Evolutionary conservation across 2,113 vertebrate species (phyloP).

Genomic region (Cyprinodon brontotheroides): DNA sequence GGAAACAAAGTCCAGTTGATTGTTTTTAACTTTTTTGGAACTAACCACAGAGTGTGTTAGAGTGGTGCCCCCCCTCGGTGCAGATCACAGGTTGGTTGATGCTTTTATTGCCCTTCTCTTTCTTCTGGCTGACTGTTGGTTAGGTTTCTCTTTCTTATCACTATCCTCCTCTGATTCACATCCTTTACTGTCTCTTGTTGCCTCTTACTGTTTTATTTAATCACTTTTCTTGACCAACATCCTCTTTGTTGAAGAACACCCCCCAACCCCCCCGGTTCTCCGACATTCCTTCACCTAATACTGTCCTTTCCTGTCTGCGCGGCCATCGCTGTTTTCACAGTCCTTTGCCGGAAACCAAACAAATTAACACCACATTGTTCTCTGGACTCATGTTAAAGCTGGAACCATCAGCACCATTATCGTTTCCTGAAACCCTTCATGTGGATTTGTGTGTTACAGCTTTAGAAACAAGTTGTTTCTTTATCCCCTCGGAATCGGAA

Average conservation of each 20-base stretch:
- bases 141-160: not conserved
- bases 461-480: too few relatives aligned
- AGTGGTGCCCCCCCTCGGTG: too few relatives aligned
- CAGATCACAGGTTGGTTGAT: not conserved
- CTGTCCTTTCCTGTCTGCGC: conserved; percentile 66
- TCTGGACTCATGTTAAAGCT: conserved; percentile 50
- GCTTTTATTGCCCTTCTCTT: not conserved
- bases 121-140: not conserved
- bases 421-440: conserved; percentile 58
- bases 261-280: not conserved
- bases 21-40: too few relatives aligned
- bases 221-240: conserved; percentile 36
- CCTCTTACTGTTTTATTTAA: conserved; percentile 9
- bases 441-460: not conserved
- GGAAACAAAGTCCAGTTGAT: too few relatives aligned
- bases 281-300: conserved; percentile 67
- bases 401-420: conserved; percentile 68
- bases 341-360: conserved; percentile 65
- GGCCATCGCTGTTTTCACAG: conserved; percentile 69
- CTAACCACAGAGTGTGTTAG: too few relatives aligned
- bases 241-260: conserved; percentile 10
- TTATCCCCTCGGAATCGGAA: too few relatives aligned
- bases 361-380: conserved; percentile 73
- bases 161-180: not conserved
- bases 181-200: not conserved